phyloP scores from a whole-genome alignment of 2,113 vertebrate species.

The Anser cygnoides region DNA sequence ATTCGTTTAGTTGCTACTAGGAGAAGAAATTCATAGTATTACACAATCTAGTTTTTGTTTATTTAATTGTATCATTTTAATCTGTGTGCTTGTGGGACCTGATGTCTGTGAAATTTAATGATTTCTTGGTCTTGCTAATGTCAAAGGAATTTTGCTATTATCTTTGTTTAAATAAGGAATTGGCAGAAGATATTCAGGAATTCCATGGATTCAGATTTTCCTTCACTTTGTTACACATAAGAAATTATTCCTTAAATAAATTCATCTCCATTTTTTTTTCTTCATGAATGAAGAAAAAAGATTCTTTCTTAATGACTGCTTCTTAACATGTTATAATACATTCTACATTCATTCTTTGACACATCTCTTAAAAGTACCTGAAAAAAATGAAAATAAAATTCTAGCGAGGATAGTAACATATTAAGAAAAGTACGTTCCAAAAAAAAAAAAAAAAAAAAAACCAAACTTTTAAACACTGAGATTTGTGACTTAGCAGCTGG shows the following conservation, averaged over 20 bases:
- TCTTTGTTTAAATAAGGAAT: background rate
- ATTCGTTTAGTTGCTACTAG: background rate
- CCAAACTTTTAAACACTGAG: background rate
- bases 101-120: background rate
- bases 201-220: background rate
- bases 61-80: slow-evolving; percentile 10
- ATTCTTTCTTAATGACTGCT: background rate
- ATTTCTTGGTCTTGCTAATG: background rate
- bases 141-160: background rate
- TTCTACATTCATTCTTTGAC: background rate
- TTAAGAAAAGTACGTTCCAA: background rate
- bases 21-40: background rate
- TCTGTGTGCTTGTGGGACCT: background rate
- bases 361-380: background rate
- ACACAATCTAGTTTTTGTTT: background rate
- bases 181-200: background rate
- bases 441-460: background rate
- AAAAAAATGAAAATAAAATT: background rate
- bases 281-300: background rate
- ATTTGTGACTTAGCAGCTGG: background rate
- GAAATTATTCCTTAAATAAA: background rate
- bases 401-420: background rate
- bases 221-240: background rate
- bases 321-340: background rate
- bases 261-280: background rate